Percentiles rank a stretch among this genome's conserved stretches.
These are phyloP conservation scores for Brotula barbata DNA, from an alignment of 2,797 vertebrate species.

Conservation along the genomic window DNA sequence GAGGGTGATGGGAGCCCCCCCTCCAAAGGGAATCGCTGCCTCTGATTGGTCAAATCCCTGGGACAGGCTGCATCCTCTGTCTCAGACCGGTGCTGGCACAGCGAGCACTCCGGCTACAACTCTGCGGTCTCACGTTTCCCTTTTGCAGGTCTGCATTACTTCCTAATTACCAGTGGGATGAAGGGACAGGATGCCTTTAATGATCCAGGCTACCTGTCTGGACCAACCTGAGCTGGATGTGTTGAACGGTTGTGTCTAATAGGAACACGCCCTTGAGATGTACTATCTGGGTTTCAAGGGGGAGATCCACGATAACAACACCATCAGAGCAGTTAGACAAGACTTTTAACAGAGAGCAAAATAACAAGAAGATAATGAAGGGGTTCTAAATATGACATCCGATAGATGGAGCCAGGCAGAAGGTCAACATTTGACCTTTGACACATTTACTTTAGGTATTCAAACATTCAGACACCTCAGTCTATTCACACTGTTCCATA, in stretches of 20 bases:
- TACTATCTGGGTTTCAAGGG: too few species aligned
- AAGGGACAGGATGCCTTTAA: constrained; percentile 64
- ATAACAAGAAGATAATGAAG: too few species aligned
- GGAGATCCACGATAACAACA: too few species aligned
- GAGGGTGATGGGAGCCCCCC: constrained; percentile 45
- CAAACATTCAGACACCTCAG: not conserved
- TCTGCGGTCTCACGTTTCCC: constrained; percentile 60
- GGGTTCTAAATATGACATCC: too few species aligned
- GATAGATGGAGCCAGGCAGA: constrained; percentile 5
- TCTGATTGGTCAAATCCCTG: constrained; percentile 50
- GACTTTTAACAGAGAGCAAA: too few species aligned
- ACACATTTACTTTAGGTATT: too few species aligned
- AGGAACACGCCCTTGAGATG: too few species aligned
- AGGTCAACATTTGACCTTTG: constrained; percentile 20
- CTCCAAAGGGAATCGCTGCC: constrained; percentile 4
- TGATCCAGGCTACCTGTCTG: constrained; percentile 48
- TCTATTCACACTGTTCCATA: constrained; percentile 19
- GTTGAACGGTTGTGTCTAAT: too few species aligned
- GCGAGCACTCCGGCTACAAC: constrained; percentile 30
- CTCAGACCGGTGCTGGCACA: constrained; percentile 51
- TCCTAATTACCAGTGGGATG: constrained; percentile 65
- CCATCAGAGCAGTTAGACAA: too few species aligned
- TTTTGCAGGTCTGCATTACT: constrained; percentile 62
- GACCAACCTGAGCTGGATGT: too few species aligned
- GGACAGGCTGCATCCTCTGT: constrained; percentile 10